A percentile compares a stretch with the other conserved stretches of the same genome.
Conservation (phyloP, 2,113 vertebrate species). For the Ophthalmolycus amberensis region DNA sequence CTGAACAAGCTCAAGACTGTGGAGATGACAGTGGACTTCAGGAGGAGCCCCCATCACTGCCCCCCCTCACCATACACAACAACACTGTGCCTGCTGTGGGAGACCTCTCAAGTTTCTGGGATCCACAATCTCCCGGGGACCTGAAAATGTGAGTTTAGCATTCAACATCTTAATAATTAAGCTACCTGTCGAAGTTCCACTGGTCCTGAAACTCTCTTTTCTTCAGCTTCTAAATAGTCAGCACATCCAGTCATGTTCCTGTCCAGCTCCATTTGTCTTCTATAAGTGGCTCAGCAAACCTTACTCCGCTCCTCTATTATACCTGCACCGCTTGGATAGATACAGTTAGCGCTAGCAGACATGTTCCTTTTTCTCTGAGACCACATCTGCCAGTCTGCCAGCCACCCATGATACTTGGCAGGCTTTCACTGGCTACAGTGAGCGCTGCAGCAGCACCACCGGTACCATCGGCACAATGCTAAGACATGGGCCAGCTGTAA, state of each 20-base stretch:
- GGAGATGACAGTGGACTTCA: too few relatives aligned
- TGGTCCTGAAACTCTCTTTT: constrained; percentile 30
- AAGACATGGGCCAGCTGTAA: constrained; percentile 63
- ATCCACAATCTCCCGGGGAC: too few relatives aligned
- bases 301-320: constrained; percentile 59
- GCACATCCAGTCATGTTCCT: constrained; percentile 61
- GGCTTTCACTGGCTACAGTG: constrained; percentile 52
- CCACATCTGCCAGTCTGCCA: constrained; percentile 59
- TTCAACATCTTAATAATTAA: constrained; percentile 63
- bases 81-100: too few relatives aligned
- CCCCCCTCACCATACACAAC: too few relatives aligned
- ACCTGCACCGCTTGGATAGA: constrained; percentile 62
- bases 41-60: too few relatives aligned
- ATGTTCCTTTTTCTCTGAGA: constrained; percentile 54
- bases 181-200: constrained; percentile 22
- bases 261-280: constrained; percentile 72
- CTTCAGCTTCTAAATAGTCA: constrained; percentile 49
- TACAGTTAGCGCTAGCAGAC: constrained; percentile 63
- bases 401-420: constrained; percentile 70
- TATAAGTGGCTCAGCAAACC: constrained; percentile 65
- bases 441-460: constrained; percentile 52
- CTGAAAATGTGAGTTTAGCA: constrained; percentile 34
- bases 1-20: too few relatives aligned
- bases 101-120: too few relatives aligned
- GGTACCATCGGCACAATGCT: constrained; percentile 49